Evolutionary conservation across 2,888 invertebrate genomes (phyloP).

Genomic region (Tanypteryx hageni): DNA sequence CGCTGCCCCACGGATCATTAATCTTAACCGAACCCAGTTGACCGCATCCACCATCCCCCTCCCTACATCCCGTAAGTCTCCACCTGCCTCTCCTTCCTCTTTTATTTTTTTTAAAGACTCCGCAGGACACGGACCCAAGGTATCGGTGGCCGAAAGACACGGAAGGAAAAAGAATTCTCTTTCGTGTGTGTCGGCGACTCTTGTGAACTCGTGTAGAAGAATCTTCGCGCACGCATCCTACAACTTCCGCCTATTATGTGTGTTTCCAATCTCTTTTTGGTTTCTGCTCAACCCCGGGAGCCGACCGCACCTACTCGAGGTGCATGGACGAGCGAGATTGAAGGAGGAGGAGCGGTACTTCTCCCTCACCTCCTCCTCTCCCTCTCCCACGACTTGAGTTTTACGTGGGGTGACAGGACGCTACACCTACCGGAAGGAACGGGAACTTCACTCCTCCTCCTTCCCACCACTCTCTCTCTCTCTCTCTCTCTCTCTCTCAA

Average conservation of each 20-base stretch:
- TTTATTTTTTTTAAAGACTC: neutral
- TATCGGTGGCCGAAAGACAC: neutral
- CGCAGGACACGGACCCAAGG: neutral
- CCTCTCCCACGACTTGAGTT: too few species aligned
- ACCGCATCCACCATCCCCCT: constrained; percentile 3
- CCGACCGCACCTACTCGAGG: neutral
- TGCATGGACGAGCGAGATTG: neutral
- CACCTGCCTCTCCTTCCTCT: constrained; percentile 12
- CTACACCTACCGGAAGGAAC: constrained; percentile 11
- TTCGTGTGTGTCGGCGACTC: neutral
- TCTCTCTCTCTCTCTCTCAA: neutral
- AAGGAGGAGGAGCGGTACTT: neutral
- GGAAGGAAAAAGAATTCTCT: neutral
- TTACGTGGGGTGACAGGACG: neutral
- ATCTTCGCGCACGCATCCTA: neutral
- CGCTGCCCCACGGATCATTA: neutral
- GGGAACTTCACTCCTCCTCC: neutral
- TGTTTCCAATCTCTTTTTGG: constrained; percentile 18
- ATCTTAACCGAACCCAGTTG: constrained; percentile 10
- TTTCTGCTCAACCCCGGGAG: neutral
- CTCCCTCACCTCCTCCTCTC: neutral
- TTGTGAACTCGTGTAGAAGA: neutral
- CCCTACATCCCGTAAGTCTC: neutral
- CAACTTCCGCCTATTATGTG: neutral
- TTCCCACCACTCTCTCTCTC: neutral